Evolutionary conservation across 2,888 invertebrate species (phyloP).

Genomic region (Acleris literana): DNA sequence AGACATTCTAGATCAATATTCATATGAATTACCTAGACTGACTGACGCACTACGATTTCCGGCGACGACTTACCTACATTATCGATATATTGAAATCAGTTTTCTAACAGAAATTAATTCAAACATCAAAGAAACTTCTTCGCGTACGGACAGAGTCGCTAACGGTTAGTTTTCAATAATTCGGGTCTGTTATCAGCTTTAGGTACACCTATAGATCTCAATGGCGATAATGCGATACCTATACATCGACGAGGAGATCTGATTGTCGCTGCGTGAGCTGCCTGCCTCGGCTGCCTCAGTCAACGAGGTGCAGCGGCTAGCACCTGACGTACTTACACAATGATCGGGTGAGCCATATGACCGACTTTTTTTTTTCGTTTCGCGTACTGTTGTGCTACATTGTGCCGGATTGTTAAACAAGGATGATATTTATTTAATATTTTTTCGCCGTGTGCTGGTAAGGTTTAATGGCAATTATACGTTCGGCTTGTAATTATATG

Average conservation of each 20-base stretch:
- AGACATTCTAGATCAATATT: too few species aligned
- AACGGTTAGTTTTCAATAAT: too few species aligned
- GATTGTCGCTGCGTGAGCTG: background rate
- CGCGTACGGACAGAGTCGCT: too few species aligned
- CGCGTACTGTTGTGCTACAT: background rate
- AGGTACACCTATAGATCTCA: too few species aligned
- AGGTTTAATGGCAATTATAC: background rate
- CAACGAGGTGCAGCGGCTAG: slow-evolving; percentile 15
- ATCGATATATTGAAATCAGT: too few species aligned
- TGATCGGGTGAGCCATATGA: slow-evolving; percentile 33
- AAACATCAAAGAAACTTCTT: too few species aligned
- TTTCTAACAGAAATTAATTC: too few species aligned
- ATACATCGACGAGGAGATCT: background rate
- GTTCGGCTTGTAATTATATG: background rate
- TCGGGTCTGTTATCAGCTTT: too few species aligned
- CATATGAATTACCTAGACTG: too few species aligned
- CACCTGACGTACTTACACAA: slow-evolving; percentile 26
- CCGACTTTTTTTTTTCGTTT: slow-evolving; percentile 4
- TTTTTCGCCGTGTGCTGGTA: background rate
- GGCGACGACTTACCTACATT: too few species aligned
- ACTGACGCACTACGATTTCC: too few species aligned
- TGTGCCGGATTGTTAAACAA: background rate
- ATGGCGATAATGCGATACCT: background rate
- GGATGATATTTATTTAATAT: background rate
- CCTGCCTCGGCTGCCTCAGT: slow-evolving; percentile 34